Evolutionary conservation across 2,797 vertebrate species (phyloP).

Genomic region (Leucoraja ocellata): DNA sequence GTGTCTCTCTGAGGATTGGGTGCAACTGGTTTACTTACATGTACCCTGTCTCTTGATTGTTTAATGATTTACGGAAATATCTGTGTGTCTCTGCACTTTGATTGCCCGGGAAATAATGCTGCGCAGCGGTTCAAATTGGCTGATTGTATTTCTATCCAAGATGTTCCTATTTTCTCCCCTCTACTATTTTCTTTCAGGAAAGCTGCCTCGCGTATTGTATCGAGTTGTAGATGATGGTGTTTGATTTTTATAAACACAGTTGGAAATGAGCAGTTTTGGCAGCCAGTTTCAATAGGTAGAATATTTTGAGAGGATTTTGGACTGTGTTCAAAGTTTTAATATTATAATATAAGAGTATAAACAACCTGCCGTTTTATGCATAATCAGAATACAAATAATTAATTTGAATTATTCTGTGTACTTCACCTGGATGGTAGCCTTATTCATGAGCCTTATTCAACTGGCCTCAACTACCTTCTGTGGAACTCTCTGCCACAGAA

Average conservation of each 20-base stretch:
- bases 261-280: too few species aligned
- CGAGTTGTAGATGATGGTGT: not conserved
- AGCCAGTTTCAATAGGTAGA: too few species aligned
- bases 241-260: too few species aligned
- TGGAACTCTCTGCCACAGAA: too few species aligned
- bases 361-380: not conserved
- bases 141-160: not conserved
- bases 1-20: too few species aligned
- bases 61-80: too few species aligned
- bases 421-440: not conserved
- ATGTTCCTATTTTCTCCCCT: not conserved
- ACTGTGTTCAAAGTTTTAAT: not conserved
- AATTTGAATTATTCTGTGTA: not conserved
- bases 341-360: not conserved
- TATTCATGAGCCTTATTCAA: not conserved
- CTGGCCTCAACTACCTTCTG: too few species aligned
- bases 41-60: not conserved
- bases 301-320: not conserved
- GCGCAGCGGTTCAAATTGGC: not conserved
- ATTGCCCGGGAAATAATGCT: not conserved
- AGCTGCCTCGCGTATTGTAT: too few species aligned
- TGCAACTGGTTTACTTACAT: not conserved
- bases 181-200: not conserved
- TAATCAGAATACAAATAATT: too few species aligned
- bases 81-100: not conserved